Evolutionary conservation across 92 coral and sea anemone genomes (phyloP), one percentile per base, ranked within the genome.

Genomic region (Siderastrea siderea): DNA sequence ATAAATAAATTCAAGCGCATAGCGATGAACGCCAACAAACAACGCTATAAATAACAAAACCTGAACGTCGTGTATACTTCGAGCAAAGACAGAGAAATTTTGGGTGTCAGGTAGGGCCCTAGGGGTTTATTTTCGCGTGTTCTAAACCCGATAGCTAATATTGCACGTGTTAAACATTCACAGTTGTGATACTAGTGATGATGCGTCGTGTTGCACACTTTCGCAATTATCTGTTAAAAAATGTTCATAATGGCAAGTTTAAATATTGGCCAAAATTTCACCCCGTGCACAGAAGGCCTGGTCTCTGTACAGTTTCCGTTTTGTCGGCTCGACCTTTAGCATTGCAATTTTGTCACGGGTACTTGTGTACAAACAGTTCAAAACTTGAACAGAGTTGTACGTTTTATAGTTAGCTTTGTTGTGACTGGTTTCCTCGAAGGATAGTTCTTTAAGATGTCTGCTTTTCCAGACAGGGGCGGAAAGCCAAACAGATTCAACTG

Each of bases 151-250:
- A 43, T 54, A 48, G 44, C 53, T 9, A 44, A 67, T 59, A 52
- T 75, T 75, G n/a, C 68, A 47, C 58, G n/a, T 16, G 44, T 9
- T 8, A 46, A 4, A n/a, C 19, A 47, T n/a, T 49, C 54, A 12
- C 57, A 26, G 53, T 45, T 6, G 45, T 8, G 52, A 17, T 48
- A 54, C 17, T 54, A 61, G 6, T 59, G 16, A 5, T 78, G 68
- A 78, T 7, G 71, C 26, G 47, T 12, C 7, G 47, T 1, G 16
- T 15, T 78, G 58, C 46, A 45, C 17, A 47, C 82, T 62, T 78
- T 78, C 70, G 47, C 82, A 47, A 59, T 61, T 47, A 47, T 9
- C 70, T 62, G 72, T 63, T 78, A 47, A 78, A 60, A 78, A 78
- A 62, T 63, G 47, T n/a, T 62, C 6, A 10, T 48, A 78, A 19